These are phyloP conservation scores for Nestor notabilis DNA, from an alignment of 2,113 vertebrate species.

Conservation along the genomic window DNA sequence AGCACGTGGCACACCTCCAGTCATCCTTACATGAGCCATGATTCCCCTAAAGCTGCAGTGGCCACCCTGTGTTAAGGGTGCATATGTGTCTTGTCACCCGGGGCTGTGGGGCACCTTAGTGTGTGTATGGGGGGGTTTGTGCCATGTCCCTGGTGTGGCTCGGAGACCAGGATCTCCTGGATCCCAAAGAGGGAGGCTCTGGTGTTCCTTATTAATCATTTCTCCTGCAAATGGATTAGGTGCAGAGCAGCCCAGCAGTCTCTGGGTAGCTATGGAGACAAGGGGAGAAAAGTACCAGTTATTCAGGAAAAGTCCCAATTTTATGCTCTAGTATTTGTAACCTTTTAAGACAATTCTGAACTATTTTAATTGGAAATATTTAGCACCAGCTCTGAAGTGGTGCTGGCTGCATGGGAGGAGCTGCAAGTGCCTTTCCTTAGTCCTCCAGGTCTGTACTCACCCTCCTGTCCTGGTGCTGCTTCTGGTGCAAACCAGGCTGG, in stretches of 20 bases:
- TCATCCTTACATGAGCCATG: not conserved
- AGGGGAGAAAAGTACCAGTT: not conserved
- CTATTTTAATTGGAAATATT: conserved; percentile 27
- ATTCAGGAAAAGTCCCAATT: conserved; percentile 56
- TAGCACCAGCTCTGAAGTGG: not conserved
- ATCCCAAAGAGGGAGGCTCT: not conserved
- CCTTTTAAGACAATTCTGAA: not conserved
- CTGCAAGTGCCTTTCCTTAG: not conserved
- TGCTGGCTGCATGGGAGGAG: conserved; percentile 10
- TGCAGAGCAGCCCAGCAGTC: conserved; percentile 1
- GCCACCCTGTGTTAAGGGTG: not conserved
- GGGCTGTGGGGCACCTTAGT: not conserved
- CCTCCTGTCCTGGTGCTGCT: not conserved
- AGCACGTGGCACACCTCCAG: not conserved
- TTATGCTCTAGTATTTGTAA: conserved; percentile 38
- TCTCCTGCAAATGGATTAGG: conserved; percentile 42
- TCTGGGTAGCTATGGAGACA: conserved; percentile 65
- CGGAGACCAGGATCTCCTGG: not conserved
- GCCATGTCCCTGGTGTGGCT: not conserved
- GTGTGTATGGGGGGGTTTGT: fast-evolving
- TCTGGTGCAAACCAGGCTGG: not conserved
- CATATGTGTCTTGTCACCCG: not conserved
- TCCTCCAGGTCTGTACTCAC: not conserved
- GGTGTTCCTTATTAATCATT: not conserved
- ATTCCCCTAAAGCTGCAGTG: not conserved